These are phyloP conservation scores for Papilio demoleus DNA, from an alignment of 2,888 invertebrate species.

Conservation along the genomic window DNA sequence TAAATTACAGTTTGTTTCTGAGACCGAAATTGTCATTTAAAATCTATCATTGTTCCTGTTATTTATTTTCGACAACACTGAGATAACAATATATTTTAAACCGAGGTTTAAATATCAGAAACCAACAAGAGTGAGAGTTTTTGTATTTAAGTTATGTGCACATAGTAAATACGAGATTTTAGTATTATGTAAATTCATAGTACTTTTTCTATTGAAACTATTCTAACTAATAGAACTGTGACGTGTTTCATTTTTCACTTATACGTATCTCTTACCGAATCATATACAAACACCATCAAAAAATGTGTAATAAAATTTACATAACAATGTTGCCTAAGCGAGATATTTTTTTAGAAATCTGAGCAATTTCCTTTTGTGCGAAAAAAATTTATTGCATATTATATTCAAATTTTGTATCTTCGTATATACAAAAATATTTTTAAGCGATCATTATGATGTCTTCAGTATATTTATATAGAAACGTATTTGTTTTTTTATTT, in stretches of 20 bases:
- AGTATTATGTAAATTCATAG: not conserved
- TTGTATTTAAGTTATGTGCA: no score
- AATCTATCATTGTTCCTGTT: no score
- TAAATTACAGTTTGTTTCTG: no score
- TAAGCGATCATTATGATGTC: not conserved
- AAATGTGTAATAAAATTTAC: not conserved
- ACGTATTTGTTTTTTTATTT: no score
- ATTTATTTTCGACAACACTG: no score
- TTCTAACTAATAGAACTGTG: not conserved
- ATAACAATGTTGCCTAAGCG: constrained; percentile 5
- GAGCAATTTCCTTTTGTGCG: not conserved
- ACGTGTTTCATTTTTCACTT: not conserved
- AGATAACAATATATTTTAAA: no score
- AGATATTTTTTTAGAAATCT: not conserved
- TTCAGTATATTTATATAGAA: no score
- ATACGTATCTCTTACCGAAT: not conserved
- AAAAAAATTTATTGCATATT: not conserved
- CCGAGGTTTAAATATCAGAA: no score
- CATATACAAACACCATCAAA: not conserved
- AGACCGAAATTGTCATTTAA: no score
- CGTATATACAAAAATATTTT: not conserved
- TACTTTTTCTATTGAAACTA: not conserved
- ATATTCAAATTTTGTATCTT: constrained; percentile 16
- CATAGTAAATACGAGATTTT: no score
- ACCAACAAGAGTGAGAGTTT: no score